Conservation (phyloP, 1,140 invertebrate genomes). For the Cotesia glomerata region DNA sequence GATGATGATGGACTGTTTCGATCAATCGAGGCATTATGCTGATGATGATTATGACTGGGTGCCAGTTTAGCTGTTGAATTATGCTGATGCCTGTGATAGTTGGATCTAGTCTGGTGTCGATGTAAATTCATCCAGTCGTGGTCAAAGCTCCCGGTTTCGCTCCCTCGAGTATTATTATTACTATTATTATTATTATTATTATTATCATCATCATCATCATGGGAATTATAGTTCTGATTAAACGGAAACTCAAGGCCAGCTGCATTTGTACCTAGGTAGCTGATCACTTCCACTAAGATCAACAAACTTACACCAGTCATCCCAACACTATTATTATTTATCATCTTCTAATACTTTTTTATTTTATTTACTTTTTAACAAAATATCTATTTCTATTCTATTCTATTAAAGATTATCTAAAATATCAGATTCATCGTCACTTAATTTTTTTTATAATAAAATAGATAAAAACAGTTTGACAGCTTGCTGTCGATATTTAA, state of each 20-base stretch:
- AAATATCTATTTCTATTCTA: constrained; percentile 7
- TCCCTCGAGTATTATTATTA: too few relatives aligned
- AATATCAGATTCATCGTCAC: background rate
- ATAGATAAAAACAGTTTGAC: constrained; percentile 6
- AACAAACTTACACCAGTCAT: constrained; percentile 10
- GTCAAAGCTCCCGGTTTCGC: too few relatives aligned
- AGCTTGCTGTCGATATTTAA: background rate
- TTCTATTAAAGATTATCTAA: background rate
- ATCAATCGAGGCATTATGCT: too few relatives aligned
- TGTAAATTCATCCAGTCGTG: constrained; percentile 40
- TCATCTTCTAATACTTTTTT: constrained; percentile 10
- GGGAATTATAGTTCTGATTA: background rate
- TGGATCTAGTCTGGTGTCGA: constrained; percentile 14
- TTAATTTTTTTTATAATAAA: background rate
- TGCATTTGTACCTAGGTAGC: background rate
- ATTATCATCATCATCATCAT: constrained; percentile 8
- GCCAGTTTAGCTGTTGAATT: background rate
- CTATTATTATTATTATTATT: background rate
- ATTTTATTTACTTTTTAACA: background rate
- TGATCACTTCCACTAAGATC: constrained; percentile 29
- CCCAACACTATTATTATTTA: constrained; percentile 7
- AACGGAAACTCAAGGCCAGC: background rate
- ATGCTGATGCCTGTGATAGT: constrained; percentile 15
- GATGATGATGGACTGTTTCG: background rate
- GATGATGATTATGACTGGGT: too few relatives aligned